Evolutionary conservation across 1,140 invertebrate species (phyloP), one percentile per base, ranked within the genome.

Genomic region (Palaemon carinicauda): DNA sequence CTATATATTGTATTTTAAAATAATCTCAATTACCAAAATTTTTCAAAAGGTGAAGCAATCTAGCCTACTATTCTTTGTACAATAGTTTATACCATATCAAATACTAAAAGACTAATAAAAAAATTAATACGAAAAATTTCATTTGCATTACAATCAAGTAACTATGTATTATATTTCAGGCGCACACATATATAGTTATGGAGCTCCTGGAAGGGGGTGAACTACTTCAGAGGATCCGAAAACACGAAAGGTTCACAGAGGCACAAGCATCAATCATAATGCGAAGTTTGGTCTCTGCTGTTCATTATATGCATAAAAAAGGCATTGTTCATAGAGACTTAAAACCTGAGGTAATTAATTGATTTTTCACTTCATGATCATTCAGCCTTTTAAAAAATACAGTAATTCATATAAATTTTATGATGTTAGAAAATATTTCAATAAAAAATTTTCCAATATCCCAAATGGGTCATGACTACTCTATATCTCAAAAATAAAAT

Each of bases 201-300:
- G 97, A 99, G 91, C 92, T 97, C 77, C 93, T 98, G 15, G 92
- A 93, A 54, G 98, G 98, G 14, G 96, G 97, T 3, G 98, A 99
- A 92, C 91, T 99, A n/a, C 92, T 97, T 21, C 92, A 94, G 53
- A 91, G 94, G 82, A 94, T 95, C 80, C 91, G 94, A 65, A 93
- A 93, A 88, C 93, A 94, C 90, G 92, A 93, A 78, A 92, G 93
- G 56, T 96, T 96, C 90, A 94, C 94, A 12, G 94, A 96, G 91
- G 90, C 93, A 82, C 94, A 96, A 92, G 94, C 95, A 52, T 92
- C 93, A 89, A 91, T 92, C 86, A 93, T 97, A 52, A 94, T 97
- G 93, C 91, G 92, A 33, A 95, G 97, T 90, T 92, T 98, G 41
- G 95, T 97, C 0, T 94, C 94, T 4, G 96, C 96, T 53, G 94